Conservation (phyloP, 2,888 invertebrate species). For the Notodonta ziczac region DNA sequence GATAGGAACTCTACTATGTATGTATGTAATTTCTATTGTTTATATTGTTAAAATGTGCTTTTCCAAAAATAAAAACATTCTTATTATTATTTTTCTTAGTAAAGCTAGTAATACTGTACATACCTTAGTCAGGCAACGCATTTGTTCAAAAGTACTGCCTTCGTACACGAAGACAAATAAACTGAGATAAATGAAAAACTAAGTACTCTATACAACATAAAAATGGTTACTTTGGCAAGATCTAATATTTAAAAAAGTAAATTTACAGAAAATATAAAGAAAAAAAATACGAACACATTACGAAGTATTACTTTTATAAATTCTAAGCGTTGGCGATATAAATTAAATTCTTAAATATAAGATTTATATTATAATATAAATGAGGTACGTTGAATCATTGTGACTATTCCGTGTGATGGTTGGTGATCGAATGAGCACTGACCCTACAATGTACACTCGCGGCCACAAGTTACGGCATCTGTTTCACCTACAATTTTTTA, state of each 20-base stretch:
- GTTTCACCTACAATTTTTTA: slow-evolving; percentile 27
- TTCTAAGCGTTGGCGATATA: slow-evolving; percentile 56
- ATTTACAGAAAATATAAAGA: slow-evolving; percentile 45
- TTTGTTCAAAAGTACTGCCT: slow-evolving; percentile 44
- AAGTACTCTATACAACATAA: slow-evolving; percentile 61
- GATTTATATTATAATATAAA: slow-evolving; percentile 66
- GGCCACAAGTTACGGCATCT: slow-evolving; percentile 42
- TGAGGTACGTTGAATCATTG: slow-evolving; percentile 83
- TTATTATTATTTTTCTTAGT: slow-evolving; percentile 70
- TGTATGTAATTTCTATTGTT: background rate
- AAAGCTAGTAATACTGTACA: slow-evolving; percentile 84
- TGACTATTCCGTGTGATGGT: slow-evolving; percentile 72
- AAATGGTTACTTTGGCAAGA: slow-evolving; percentile 78
- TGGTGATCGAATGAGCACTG: slow-evolving; percentile 51
- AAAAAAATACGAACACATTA: slow-evolving; percentile 45
- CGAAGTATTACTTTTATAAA: slow-evolving; percentile 44
- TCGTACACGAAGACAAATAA: slow-evolving; percentile 39
- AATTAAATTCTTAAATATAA: slow-evolving; percentile 71
- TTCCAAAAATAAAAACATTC: slow-evolving; percentile 48
- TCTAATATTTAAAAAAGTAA: slow-evolving; percentile 50
- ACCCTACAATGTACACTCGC: slow-evolving; percentile 47
- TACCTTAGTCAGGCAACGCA: slow-evolving; percentile 69
- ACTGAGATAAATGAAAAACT: slow-evolving; percentile 46
- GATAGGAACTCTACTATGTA: background rate
- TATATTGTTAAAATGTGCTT: slow-evolving; percentile 39